These are phyloP conservation scores for Aphyosemion australe DNA, from an alignment of 2,113 vertebrate genomes.

Conservation along the genomic window DNA sequence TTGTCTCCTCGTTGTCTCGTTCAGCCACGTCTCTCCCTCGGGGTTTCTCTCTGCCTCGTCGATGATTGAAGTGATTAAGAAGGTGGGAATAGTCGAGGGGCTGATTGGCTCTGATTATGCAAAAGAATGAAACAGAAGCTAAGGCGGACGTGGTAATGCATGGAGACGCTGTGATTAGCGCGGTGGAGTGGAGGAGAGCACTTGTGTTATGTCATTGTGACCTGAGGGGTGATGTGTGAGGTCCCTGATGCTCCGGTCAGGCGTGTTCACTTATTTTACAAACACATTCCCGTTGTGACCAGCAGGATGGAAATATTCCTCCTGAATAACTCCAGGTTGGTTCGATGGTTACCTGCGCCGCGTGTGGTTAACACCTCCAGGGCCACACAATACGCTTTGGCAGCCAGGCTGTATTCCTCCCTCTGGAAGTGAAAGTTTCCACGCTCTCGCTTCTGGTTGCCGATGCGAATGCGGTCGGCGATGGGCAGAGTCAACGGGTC, in stretches of 20 bases:
- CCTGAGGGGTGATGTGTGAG: slow-evolving; percentile 5
- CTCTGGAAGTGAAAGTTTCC: slow-evolving; percentile 87
- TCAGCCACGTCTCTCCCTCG: slow-evolving; percentile 56
- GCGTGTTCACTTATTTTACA: not conserved
- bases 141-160: slow-evolving; percentile 56
- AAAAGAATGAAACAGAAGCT: slow-evolving; percentile 56
- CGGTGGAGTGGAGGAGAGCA: slow-evolving; percentile 19
- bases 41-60: slow-evolving; percentile 51
- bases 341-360: slow-evolving; percentile 66
- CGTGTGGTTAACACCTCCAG: slow-evolving; percentile 80
- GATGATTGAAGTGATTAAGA: slow-evolving; percentile 71
- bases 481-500: slow-evolving; percentile 71
- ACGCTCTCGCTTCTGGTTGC: slow-evolving; percentile 83
- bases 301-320: slow-evolving; percentile 19
- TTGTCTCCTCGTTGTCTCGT: slow-evolving; percentile 59
- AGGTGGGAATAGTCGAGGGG: slow-evolving; percentile 60
- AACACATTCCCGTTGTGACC: not conserved
- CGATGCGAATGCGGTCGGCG: slow-evolving; percentile 79
- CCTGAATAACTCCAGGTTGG: slow-evolving; percentile 18
- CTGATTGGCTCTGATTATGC: slow-evolving; percentile 73
- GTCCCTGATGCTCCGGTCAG: not conserved
- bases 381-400: slow-evolving; percentile 82
- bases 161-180: slow-evolving; percentile 60
- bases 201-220: slow-evolving; percentile 36
- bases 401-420: slow-evolving; percentile 79